Evolutionary conservation across 2,113 vertebrate species (phyloP).

Genomic region (Pterocles gutturalis): DNA sequence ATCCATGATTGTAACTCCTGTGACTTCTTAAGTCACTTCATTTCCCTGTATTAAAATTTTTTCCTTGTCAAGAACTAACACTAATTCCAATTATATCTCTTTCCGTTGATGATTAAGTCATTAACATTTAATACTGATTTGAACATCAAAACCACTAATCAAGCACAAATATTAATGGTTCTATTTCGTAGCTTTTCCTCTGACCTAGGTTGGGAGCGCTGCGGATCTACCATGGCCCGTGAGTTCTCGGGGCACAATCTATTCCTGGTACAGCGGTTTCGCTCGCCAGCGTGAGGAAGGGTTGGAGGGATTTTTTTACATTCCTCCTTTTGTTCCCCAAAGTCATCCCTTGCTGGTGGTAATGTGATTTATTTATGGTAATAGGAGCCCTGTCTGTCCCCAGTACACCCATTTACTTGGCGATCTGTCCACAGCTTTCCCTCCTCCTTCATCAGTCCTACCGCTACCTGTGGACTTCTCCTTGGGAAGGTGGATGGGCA

Average conservation of each 20-base stretch:
- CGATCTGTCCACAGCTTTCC: rapidly evolving
- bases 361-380: not conserved
- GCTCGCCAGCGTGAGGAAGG: not conserved
- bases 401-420: not conserved
- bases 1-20: not conserved
- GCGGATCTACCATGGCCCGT: rapidly evolving
- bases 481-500: not conserved
- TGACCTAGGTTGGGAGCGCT: not conserved
- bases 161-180: conserved; percentile 46
- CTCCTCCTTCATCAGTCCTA: not conserved
- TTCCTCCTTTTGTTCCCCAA: not conserved
- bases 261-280: not conserved
- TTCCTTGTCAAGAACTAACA: conserved; percentile 23
- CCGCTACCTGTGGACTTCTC: not conserved
- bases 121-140: conserved; percentile 68
- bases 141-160: conserved; percentile 55
- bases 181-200: not conserved
- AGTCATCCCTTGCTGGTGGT: not conserved
- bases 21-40: conserved; percentile 9
- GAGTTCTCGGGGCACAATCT: not conserved
- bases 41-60: not conserved
- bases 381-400: not conserved
- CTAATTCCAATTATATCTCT: conserved; percentile 56
- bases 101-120: conserved; percentile 63
- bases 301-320: not conserved